Percentiles rank a stretch among this genome's conserved stretches.
Evolutionary conservation across 2,888 invertebrate species (phyloP).

Genomic region (Vandiemenella viatica): DNA sequence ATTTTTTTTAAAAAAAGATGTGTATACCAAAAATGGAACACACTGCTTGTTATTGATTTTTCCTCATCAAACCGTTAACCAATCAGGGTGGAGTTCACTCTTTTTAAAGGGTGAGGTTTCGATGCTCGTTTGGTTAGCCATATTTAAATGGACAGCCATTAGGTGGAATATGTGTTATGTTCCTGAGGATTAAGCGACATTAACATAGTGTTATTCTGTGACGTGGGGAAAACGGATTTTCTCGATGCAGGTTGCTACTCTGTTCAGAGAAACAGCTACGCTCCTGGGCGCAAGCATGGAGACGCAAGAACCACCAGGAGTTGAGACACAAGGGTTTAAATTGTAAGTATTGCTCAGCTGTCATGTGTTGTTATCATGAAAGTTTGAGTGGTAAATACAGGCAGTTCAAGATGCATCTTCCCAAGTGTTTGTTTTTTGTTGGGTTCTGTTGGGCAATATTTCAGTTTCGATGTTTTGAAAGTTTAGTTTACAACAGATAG

Average conservation of each 20-base stretch:
- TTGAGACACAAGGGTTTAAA: conserved; percentile 20
- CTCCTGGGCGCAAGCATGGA: conserved; percentile 46
- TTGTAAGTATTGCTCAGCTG: conserved; percentile 19
- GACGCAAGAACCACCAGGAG: conserved; percentile 22
- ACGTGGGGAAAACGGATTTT: conserved; percentile 5
- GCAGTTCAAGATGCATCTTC: no score
- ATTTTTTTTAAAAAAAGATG: background rate
- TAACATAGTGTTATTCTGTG: conserved; percentile 14
- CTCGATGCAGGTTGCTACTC: conserved; percentile 49
- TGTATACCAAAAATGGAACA: conserved; percentile 2
- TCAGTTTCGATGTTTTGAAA: no score
- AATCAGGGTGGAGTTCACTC: conserved; percentile 25
- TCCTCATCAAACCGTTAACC: conserved; percentile 38
- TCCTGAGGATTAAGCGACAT: conserved; percentile 14
- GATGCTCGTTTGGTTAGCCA: conserved; percentile 23
- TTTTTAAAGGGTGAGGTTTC: conserved; percentile 39
- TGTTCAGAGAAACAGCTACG: conserved; percentile 50
- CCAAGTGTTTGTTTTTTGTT: no score
- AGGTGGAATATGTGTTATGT: conserved; percentile 16
- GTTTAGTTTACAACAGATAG: no score
- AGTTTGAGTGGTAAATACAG: no score
- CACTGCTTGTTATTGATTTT: conserved; percentile 49
- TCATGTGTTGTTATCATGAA: background rate
- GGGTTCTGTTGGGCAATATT: no score
- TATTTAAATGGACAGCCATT: conserved; percentile 22